Base-by-base conservation (phyloP, 2,888 invertebrate species). In the Helleia helle region DNA sequence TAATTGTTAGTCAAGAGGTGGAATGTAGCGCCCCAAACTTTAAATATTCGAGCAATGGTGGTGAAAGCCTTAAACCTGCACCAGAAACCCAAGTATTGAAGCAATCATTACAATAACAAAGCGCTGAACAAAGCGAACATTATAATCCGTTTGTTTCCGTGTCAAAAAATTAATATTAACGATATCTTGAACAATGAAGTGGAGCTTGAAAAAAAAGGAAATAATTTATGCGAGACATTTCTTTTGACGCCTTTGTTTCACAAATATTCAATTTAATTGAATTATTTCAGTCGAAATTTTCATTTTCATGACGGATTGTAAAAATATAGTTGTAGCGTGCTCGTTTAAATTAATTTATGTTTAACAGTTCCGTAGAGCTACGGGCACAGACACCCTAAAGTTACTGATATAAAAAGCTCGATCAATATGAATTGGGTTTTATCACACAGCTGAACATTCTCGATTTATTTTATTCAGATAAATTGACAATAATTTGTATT, bases 151-250 rank as follows among this genome's bases (percentile, higher is more conserved):
- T 76, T 73, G 80, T 75, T 76, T 76, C 71, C 71, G 80, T 71
- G 80, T 74, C 74, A 71, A 77, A 80, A 84, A 76, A 84, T 83
- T 81, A 84, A 84, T 83, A 84, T 84, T 84, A 84, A 84, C 83
- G 83, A 81, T 83, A 79, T 75, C 79, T 73, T 62, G 62, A 59
- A 59, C 76, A 76, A 83, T 77, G 75, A 76, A 74, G 77, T 76
- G 74, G 64, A 62, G 58, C 31, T 31, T 47, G 49, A 47, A 55
- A 66, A 71, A 76, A 76, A 71, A 63, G 59, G 60, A 65, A 71
- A 71, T 80, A 80, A 83, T 83, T 83, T 80, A 84, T 83, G 67
- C 80, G 64, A 66, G 72, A 74, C 71, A 71, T 74, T 74, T 69
- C 74, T 74, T 72, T 75, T 79, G 74, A 72, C 71, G 77, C 74